phyloP scores from a whole-genome alignment of 2,888 invertebrate genomes.

The Salticus scenicus region DNA sequence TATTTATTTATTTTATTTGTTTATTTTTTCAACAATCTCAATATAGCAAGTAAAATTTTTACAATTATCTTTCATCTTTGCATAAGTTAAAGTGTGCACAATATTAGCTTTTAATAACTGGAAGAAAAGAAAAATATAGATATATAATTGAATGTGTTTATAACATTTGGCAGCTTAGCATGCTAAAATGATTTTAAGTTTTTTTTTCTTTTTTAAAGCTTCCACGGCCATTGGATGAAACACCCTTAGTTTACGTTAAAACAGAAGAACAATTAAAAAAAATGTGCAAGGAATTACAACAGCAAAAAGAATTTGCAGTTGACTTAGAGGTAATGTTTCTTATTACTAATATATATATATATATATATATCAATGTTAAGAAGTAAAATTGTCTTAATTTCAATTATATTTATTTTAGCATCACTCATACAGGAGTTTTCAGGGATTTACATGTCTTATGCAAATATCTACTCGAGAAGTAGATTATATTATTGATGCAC shows the following conservation, averaged over 20 bases:
- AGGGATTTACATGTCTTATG: conserved; percentile 95
- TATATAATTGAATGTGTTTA: no score
- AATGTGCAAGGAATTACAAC: conserved; percentile 82
- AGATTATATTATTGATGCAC: conserved; percentile 93
- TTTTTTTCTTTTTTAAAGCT: conserved; percentile 74
- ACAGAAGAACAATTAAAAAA: conserved; percentile 81
- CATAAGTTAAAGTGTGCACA: no score
- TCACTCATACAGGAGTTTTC: conserved; percentile 92
- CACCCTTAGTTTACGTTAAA: conserved; percentile 83
- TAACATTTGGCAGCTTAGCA: no score
- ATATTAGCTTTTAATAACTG: no score
- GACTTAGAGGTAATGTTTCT: conserved; percentile 82
- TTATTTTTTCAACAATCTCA: no score
- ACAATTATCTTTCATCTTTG: no score
- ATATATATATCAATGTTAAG: no score
- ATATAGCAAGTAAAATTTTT: no score
- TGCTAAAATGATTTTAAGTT: no score
- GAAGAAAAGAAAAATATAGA: no score
- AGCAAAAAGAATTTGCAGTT: conserved; percentile 86
- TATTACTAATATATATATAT: neutral
- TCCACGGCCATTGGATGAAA: conserved; percentile 80
- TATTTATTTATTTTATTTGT: no score
- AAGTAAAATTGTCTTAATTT: no score
- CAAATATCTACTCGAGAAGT: conserved; percentile 88
- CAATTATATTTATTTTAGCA: conserved; percentile 79